Percentiles rank a stretch among this genome's conserved stretches.
These are phyloP conservation scores for Nematolebias whitei DNA, from an alignment of 2,113 vertebrate genomes.

Conservation along the genomic window DNA sequence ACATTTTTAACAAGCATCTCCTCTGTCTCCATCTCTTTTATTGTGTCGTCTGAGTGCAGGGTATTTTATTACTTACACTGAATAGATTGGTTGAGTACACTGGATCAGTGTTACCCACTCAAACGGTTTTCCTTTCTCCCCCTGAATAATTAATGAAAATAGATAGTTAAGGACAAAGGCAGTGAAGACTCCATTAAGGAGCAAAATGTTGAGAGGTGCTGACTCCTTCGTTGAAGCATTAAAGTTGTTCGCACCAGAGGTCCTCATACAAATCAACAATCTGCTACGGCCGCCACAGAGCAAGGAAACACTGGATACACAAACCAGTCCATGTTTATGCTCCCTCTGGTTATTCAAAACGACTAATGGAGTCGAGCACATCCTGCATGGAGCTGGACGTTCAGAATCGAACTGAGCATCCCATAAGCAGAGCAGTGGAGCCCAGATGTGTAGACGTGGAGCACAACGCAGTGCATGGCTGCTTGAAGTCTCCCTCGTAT, in stretches of 20 bases:
- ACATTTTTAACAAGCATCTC: conserved; percentile 81
- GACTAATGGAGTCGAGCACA: too few species aligned
- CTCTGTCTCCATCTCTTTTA: conserved; percentile 79
- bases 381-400: too few species aligned
- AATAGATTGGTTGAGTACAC: conserved; percentile 79
- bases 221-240: conserved; percentile 75
- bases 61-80: conserved; percentile 81
- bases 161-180: conserved; percentile 79
- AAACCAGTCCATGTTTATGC: too few species aligned
- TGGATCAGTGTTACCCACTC: conserved; percentile 81
- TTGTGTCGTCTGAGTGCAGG: conserved; percentile 77
- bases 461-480: too few species aligned
- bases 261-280: conserved; percentile 44
- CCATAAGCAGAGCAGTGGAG: too few species aligned
- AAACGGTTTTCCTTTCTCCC: conserved; percentile 79
- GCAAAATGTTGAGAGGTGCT: conserved; percentile 74
- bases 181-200: conserved; percentile 78
- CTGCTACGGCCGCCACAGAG: conserved; percentile 3
- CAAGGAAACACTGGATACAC: conserved; percentile 5
- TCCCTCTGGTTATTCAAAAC: too few species aligned
- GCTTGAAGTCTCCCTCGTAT: too few species aligned
- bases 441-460: too few species aligned
- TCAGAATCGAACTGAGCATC: too few species aligned
- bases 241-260: conserved; percentile 56
- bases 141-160: conserved; percentile 78